Base-by-base conservation (phyloP, 1,140 invertebrate species). In the Drosophila ambigua region DNA sequence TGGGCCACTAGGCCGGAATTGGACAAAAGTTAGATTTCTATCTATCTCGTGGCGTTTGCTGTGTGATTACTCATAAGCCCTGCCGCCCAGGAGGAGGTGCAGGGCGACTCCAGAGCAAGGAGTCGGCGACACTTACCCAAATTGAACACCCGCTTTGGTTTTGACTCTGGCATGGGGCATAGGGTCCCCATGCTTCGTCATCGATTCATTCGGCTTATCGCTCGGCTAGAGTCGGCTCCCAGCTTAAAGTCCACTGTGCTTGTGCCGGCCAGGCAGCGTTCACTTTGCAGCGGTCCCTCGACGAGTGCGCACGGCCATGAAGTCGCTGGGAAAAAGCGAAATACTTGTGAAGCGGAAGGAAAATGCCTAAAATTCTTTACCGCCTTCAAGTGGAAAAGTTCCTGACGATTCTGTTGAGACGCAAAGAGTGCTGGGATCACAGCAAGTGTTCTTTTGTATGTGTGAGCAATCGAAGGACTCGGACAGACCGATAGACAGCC, bases 11-110 rank as follows among this genome's bases (percentile, higher is more conserved):
- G 76, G 74, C 64, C 53, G 45, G 62, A 81, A 75, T 77, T 87
- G 82, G 77, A 78, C 77, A 76, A 39, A 88, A 75, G 82, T 82
- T 87, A 82, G 82, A 87, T 87, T 88, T 87, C 76, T 87, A 87
- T 87, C 76, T 87, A 87, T 88, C 83, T 87, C 39, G 66, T 71
- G 72, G 77, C 67, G 52, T 71, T 71, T 71, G 67, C 52, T 71
- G 50, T 71, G 53, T 87, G 83, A 87, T 87, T 87, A 87, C 83
- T 87, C 83, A 87, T 87, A 87, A 79, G 76, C 79, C 61, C 75
- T 63, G 72, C 79, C 64, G 15, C 59, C 15, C 35, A 46, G 41
- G 50, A 63, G 66, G 4, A 51, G 46, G 11, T 66, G 28, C 8
- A 64, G 60, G 20, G 16, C 20, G 7, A 13, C 57, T 28, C 5